These are phyloP conservation scores for Brachionus koreanus DNA, from an alignment of 1,140 invertebrate species.

Conservation along the genomic window DNA sequence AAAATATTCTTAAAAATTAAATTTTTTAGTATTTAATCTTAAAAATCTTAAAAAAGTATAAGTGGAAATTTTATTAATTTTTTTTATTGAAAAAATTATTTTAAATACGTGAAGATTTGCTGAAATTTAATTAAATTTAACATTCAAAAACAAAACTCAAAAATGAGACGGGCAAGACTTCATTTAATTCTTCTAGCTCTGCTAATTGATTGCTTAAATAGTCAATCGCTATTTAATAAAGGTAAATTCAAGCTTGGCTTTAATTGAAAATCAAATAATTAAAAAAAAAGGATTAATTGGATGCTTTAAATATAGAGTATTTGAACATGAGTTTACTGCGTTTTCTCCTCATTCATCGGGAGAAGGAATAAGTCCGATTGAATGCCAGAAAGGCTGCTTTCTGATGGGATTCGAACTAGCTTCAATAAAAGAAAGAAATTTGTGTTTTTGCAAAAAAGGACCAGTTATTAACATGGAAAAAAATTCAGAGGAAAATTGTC, in stretches of 20 bases:
- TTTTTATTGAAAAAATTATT: no score
- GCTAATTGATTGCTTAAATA: neutral
- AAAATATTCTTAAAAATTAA: no score
- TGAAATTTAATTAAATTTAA: no score
- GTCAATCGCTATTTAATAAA: neutral
- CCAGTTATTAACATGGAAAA: neutral
- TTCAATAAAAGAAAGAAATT: neutral
- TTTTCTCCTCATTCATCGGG: conserved; percentile 8
- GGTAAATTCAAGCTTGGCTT: neutral
- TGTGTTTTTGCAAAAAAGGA: neutral
- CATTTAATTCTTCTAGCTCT: neutral
- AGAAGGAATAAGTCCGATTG: neutral
- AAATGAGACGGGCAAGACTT: neutral
- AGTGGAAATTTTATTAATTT: no score
- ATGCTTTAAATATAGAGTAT: neutral
- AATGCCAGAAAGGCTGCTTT: neutral
- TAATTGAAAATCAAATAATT: neutral
- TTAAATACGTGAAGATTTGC: no score
- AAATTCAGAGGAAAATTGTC: neutral
- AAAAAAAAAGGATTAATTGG: conserved; percentile 2
- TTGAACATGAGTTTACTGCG: neutral
- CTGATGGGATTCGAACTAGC: conserved; percentile 15
- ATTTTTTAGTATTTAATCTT: no score
- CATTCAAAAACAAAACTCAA: neutral
- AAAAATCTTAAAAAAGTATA: no score